Percentiles rank a stretch among this genome's conserved stretches.
phyloP scores from a whole-genome alignment of 2,888 invertebrate species.

The Polyommatus iphigenia region DNA sequence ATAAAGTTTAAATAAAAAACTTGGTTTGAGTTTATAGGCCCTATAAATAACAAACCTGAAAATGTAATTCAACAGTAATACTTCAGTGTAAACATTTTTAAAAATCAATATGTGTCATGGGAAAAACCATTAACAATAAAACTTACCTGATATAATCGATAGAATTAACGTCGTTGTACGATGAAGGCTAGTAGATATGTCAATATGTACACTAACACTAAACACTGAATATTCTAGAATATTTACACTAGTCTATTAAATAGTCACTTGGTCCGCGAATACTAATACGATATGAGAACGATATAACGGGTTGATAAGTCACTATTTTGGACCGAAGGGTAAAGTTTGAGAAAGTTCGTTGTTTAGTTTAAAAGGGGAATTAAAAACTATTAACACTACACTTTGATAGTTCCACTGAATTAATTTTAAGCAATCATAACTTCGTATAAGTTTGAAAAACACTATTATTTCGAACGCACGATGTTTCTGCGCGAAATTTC shows the following conservation, averaged over 20 bases:
- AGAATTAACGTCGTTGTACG: slow-evolving; percentile 37
- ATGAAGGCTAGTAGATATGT: slow-evolving; percentile 38
- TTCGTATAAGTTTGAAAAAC: slow-evolving; percentile 36
- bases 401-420: not conserved
- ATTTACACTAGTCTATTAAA: slow-evolving; percentile 43
- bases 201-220: slow-evolving; percentile 57
- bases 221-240: slow-evolving; percentile 42
- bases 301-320: slow-evolving; percentile 35
- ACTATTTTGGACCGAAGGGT: slow-evolving; percentile 36
- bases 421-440: not conserved
- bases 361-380: not conserved
- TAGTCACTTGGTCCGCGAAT: slow-evolving; percentile 55
- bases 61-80: not conserved
- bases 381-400: slow-evolving; percentile 17
- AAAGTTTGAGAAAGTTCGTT: slow-evolving; percentile 26
- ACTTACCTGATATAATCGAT: slow-evolving; percentile 40
- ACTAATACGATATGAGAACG: slow-evolving; percentile 38
- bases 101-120: not conserved
- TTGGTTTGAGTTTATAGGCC: too few relatives aligned
- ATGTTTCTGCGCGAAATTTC: slow-evolving; percentile 44
- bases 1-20: too few relatives aligned
- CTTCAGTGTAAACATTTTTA: not conserved
- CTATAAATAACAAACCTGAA: too few relatives aligned
- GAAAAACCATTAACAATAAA: slow-evolving; percentile 3
- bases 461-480: slow-evolving; percentile 41